These are phyloP conservation scores for Acronicta aceris DNA, from an alignment of 2,888 invertebrate genomes.

Conservation along the genomic window DNA sequence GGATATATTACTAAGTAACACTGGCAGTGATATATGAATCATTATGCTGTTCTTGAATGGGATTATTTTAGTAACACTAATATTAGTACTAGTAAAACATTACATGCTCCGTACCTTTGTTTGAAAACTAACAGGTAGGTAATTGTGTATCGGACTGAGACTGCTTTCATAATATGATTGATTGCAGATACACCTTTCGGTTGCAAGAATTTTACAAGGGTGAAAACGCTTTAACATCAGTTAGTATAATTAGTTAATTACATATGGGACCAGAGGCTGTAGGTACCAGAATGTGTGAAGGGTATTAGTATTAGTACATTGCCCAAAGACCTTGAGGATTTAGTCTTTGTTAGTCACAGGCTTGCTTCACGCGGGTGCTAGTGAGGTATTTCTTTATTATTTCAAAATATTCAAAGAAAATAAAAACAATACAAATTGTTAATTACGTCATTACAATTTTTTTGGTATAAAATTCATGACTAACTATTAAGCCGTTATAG, in stretches of 20 bases:
- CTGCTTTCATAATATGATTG: slow-evolving; percentile 53
- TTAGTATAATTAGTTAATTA: slow-evolving; percentile 2
- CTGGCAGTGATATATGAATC: slow-evolving; percentile 43
- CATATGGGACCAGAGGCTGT: no score
- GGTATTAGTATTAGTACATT: no score
- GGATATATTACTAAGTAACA: slow-evolving; percentile 38
- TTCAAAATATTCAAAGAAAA: no score
- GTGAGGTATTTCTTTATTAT: no score
- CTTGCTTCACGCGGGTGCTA: no score
- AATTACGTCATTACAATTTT: no score
- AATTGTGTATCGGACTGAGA: slow-evolving; percentile 22
- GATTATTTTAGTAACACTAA: slow-evolving; percentile 50
- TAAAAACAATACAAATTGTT: no score
- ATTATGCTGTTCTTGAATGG: slow-evolving; percentile 48
- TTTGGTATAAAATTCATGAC: no score
- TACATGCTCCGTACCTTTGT: slow-evolving; percentile 32
- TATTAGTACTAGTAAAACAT: slow-evolving; percentile 41
- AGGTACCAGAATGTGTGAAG: no score
- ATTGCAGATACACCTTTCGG: slow-evolving; percentile 61
- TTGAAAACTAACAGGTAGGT: slow-evolving; percentile 23
- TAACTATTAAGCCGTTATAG: no score
- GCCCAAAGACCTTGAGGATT: no score
- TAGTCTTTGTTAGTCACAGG: no score
- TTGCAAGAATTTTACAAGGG: slow-evolving; percentile 46
- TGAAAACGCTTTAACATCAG: slow-evolving; percentile 25